Base-by-base conservation (phyloP, 1,140 invertebrate genomes). In the Caenorhabditis tropicalis region DNA sequence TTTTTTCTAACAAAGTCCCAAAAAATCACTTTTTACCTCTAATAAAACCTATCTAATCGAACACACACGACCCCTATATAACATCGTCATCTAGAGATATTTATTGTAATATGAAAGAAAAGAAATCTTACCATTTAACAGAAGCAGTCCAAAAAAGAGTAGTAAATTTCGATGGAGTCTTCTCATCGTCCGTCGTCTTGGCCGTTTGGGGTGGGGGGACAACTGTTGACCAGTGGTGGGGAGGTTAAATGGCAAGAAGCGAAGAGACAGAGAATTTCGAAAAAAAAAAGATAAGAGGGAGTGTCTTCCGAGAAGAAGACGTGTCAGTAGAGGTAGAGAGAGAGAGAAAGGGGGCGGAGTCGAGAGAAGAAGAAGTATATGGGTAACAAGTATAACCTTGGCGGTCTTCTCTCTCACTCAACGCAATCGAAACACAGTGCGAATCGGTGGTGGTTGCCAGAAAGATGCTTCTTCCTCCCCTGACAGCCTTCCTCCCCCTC, bases 321-420 rank as follows among this genome's bases (percentile, higher is more conserved):
- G 15, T 33, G 12, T n/a, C n/a, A 6, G 15, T 16, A 19, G 65
- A 46, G 36, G 36, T 21, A 7, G 31, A 16, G 21, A 33, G 60
- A 70, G 60, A 5, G 19, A 12, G 7, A 6, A 36, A 12, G 2
- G 65, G 58, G 24, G 53, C 10, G 53, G 24, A 29, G n/a, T 58
- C 5, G 27, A 27, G 53, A 29, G 10, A 27, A 7, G 16, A n/a
- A 58, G 27, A 29, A 58, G 60, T 70, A 70, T 74, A 74, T 43
- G 65, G 65, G 65, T 74, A 74, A 74, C 65, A 74, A 74, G 65
- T 74, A 74, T 74, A 74, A 74, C 65, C 65, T 74, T 74, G 65
- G 65, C n/a, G 36, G 33, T 29, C 12, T 43, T 74, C 10, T 74
- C 60, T 70, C 33, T 65, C 31, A n/a, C 53, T 58, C n/a, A 56